These are phyloP conservation scores for Plebejus melissa DNA, from an alignment of 2,888 invertebrate species.

Conservation along the genomic window DNA sequence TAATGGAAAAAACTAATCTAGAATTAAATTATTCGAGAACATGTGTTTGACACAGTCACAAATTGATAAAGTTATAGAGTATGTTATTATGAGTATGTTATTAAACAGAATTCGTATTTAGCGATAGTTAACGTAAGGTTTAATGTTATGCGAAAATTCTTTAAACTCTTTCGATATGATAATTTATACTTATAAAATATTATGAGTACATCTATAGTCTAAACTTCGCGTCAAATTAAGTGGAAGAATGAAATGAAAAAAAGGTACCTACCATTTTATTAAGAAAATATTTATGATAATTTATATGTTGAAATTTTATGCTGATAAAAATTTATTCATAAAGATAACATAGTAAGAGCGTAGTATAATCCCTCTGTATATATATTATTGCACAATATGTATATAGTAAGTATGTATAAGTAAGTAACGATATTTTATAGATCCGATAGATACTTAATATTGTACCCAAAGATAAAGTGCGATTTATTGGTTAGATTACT, in stretches of 20 bases:
- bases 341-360: background rate
- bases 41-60: conserved; percentile 23
- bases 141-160: background rate
- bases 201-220: background rate
- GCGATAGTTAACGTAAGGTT: background rate
- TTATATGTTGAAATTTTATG: background rate
- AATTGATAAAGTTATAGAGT: background rate
- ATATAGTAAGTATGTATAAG: background rate
- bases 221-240: background rate
- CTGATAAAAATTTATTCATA: background rate
- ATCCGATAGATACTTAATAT: background rate
- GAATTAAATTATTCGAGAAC: conserved; percentile 8
- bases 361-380: background rate
- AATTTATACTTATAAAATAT: background rate
- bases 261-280: background rate
- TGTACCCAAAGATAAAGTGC: background rate
- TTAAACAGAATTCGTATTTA: conserved; percentile 14
- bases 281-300: background rate
- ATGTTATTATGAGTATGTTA: conserved; percentile 5
- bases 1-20: conserved; percentile 12
- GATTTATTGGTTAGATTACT: background rate
- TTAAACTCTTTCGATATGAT: background rate
- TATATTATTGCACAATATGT: background rate
- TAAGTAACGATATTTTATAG: background rate
- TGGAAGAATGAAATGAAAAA: background rate